Base-by-base conservation (phyloP, 2,797 vertebrate species). In the Aulostomus chinensis region DNA sequence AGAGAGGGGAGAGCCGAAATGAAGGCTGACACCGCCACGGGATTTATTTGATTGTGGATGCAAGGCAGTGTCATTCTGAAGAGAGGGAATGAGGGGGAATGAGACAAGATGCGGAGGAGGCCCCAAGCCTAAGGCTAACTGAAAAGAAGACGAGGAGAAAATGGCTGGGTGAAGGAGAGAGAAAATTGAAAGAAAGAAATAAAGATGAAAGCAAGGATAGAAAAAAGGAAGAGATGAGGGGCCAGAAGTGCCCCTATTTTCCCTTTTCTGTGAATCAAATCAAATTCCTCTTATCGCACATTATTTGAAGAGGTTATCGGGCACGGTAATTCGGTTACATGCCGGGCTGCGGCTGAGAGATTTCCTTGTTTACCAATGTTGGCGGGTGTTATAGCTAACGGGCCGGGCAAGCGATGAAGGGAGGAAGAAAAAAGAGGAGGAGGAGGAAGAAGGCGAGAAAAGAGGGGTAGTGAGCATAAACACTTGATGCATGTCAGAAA, bases 231-330 rank as follows among this genome's bases (percentile, higher is more conserved):
- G 50, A 57, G 69, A 69, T 63, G 67, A 67, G 36, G 57, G 70
- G 40, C 67, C 57, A 80, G 75, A 81, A 78, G 76, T 72, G 77
- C 58, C 73, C 74, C 79, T 73, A 68, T n/a, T 66, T 76, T 68
- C 68, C 73, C 73, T 80, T 75, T 70, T 56, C 76, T 46, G 77
- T 48, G 87, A 96, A 94, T 96, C 94, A 95, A 96, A 98, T 97
- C 93, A 94, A 95, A 96, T 94, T 94, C 85, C 94, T 92, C 93
- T 97, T 97, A 98, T 97, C 94, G 80, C 91, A 92, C 94, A 93
- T 96, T 96, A 95, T 98, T 96, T 95, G 94, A 94, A 93, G 93
- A 95, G 88, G 93, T 95, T 96, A 97, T 96, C 94, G 92, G 93
- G 89, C 85, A 76, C 89, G 73, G 92, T 96, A 96, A 97, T 95